A percentile compares a stretch with the other conserved stretches of the same genome.
phyloP scores from a whole-genome alignment of 2,888 invertebrate genomes.

The Stenchaetothrips biformis region DNA sequence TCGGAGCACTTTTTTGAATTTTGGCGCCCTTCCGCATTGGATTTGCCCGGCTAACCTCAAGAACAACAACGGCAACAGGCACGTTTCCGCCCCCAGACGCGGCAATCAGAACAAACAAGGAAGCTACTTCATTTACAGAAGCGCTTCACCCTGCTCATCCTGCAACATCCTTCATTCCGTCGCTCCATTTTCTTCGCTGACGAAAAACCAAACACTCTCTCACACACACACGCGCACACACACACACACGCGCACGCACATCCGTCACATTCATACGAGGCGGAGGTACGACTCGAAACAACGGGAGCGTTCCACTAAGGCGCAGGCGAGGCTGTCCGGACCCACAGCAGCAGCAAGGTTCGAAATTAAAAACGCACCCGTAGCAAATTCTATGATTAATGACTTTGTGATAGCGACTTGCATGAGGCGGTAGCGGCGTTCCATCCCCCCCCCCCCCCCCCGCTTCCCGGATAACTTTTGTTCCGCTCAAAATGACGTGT shows the following conservation, averaged over 20 bases:
- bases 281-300: neutral
- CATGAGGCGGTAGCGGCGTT: neutral
- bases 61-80: neutral
- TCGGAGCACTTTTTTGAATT: neutral
- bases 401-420: constrained; percentile 18
- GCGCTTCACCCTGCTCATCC: neutral
- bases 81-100: neutral
- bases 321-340: neutral
- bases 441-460: neutral
- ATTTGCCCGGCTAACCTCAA: neutral
- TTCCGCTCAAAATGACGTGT: constrained; percentile 21
- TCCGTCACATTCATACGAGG: neutral
- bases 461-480: neutral
- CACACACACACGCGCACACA: neutral
- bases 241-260: neutral
- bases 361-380: constrained; percentile 24
- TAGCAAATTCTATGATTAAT: constrained; percentile 25
- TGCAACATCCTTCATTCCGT: neutral
- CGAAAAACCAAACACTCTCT: neutral
- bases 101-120: constrained; percentile 12
- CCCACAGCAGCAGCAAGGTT: neutral
- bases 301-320: neutral
- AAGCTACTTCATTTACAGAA: constrained; percentile 7
- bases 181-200: constrained; percentile 19
- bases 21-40: neutral